Evolutionary conservation across 1,140 invertebrate species (phyloP).

Genomic region (Apocrypta bakeri): DNA sequence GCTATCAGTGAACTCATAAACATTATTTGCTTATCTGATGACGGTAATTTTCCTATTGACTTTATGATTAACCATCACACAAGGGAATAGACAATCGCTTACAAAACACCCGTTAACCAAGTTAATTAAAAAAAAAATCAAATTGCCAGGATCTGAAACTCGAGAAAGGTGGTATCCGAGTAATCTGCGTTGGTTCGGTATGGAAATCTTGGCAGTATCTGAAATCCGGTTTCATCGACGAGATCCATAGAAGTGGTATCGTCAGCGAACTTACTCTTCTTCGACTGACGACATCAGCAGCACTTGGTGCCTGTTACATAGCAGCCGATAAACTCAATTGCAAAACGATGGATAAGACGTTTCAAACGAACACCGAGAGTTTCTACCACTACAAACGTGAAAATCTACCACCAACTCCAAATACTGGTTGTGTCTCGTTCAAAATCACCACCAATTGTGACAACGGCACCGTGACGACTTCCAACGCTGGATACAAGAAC

Average conservation of each 20-base stretch:
- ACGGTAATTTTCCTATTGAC: background rate
- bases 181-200: slow-evolving; percentile 96
- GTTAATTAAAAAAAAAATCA: background rate
- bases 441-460: background rate
- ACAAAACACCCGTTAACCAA: no score
- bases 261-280: slow-evolving; percentile 80
- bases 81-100: no score
- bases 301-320: slow-evolving; percentile 85
- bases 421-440: background rate
- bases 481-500: background rate
- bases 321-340: slow-evolving; percentile 79
- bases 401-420: slow-evolving; percentile 34
- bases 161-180: slow-evolving; percentile 80
- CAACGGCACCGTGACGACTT: background rate
- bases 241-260: slow-evolving; percentile 73
- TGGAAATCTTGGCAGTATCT: slow-evolving; percentile 94
- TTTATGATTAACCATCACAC: background rate
- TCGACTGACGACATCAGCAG: slow-evolving; percentile 78
- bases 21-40: no score
- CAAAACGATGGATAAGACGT: slow-evolving; percentile 73
- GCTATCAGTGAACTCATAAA: no score
- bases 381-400: slow-evolving; percentile 74
- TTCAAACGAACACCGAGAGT: slow-evolving; percentile 72
- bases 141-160: slow-evolving; percentile 73
- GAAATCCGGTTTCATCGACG: slow-evolving; percentile 80